Base-by-base conservation (phyloP, 2,888 invertebrate species). In the Hirtodrosophila confusa region DNA sequence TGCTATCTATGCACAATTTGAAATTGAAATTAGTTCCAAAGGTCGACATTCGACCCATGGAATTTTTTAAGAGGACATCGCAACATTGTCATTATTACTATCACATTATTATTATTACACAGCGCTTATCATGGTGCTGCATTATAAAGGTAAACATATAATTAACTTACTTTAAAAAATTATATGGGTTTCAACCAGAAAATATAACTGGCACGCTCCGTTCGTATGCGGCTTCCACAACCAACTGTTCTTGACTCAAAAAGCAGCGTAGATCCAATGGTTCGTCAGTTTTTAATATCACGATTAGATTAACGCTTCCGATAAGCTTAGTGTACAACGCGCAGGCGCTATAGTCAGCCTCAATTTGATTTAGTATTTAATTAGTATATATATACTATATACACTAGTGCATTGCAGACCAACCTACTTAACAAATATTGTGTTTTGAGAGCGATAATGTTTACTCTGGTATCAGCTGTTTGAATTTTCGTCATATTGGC, bases 291-390 rank as follows among this genome's bases (percentile, higher is more conserved):
- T 11, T 48, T 53, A 58, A 41, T 36, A 47, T 37, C 35, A 57
- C 63, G 83, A 85, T 85, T 75, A 82, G 75, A 87, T 75, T 75
- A 82, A 43, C 36, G 49, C 11, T 33, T 47, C 23, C 78, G 86
- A 83, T 85, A 85, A 78, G 56, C 33, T 37, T 29, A 23, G n/a
- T 39, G 45, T 55, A 11, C 39, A 62, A 24, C 43, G 67, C 72
- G 77, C 77, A 76, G 24, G 77, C 77, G 77, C 60, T 58, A 50
- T 39, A 31, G 39, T 4, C 36, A 49, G 6, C n/a, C 51, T 24
- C n/a, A 10, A 10, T 43, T n/a, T 17, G 27, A 24, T 48, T 41
- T 36, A 27, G 17, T 33, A 44, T 36, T 50, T 17, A 33, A 48
- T 29, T 55, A 27, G 31, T 40, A 27, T 41, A 39, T 31, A 3